phyloP scores from a whole-genome alignment of 2,888 invertebrate species.

The Patella caerulea region DNA sequence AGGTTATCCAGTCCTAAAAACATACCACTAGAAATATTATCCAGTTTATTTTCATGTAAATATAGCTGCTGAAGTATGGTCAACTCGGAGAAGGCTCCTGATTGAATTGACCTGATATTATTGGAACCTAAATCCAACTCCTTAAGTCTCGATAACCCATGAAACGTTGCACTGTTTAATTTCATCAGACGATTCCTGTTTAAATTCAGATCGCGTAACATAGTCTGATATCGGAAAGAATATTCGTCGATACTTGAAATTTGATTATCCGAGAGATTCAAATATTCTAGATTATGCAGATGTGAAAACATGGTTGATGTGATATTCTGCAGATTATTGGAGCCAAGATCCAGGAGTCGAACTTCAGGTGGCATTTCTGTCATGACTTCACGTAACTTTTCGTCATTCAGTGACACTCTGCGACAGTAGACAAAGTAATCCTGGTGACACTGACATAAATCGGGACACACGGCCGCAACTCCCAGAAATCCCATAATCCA shows the following conservation, averaged over 20 bases:
- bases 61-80: slow-evolving; percentile 14
- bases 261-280: slow-evolving; percentile 16
- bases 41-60: slow-evolving; percentile 38
- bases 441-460: slow-evolving; percentile 16
- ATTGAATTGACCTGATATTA: slow-evolving; percentile 11
- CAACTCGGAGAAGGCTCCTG: slow-evolving; percentile 11
- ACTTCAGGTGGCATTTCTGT: not conserved
- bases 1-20: slow-evolving; percentile 42
- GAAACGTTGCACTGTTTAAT: slow-evolving; percentile 37
- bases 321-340: not conserved
- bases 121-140: slow-evolving; percentile 21
- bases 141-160: slow-evolving; percentile 14
- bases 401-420: not conserved
- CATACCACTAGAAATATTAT: slow-evolving; percentile 30
- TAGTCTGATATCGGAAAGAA: slow-evolving; percentile 8
- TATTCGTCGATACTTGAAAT: not conserved
- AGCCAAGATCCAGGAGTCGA: slow-evolving; percentile 16
- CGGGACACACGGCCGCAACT: not conserved
- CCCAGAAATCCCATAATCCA: slow-evolving; percentile 7
- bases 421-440: slow-evolving; percentile 22
- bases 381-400: not conserved
- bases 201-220: slow-evolving; percentile 8
- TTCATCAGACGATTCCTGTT: slow-evolving; percentile 18
- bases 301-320: not conserved
- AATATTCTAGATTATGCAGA: slow-evolving; percentile 12